Evolutionary conservation across 2,113 vertebrate species (phyloP).

Genomic region (pig (Sus scrofa)): T2T-Sscrofa CM000813.6:12988501-12989000

Average conservation of each 20-base stretch:
- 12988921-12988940: not conserved
- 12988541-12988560: too few species aligned
- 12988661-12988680: not conserved
- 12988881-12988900: not conserved
- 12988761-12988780: not conserved
- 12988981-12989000: not conserved
- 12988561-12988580: not conserved
- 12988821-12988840: not conserved
- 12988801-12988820: not conserved
- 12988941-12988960: not conserved
- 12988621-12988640: not conserved
- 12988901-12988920: not conserved
- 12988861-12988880: not conserved
- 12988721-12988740: not conserved
- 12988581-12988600: not conserved
- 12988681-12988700: not conserved
- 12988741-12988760: not conserved
- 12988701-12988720: fast-evolving
- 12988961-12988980: not conserved
- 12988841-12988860: not conserved
- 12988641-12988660: not conserved
- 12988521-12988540: too few species aligned
- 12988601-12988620: not conserved
- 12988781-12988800: not conserved
- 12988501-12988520: too few species aligned